Base-by-base conservation (phyloP, 2,888 invertebrate genomes). In the Tricholauxania praeusta region DNA sequence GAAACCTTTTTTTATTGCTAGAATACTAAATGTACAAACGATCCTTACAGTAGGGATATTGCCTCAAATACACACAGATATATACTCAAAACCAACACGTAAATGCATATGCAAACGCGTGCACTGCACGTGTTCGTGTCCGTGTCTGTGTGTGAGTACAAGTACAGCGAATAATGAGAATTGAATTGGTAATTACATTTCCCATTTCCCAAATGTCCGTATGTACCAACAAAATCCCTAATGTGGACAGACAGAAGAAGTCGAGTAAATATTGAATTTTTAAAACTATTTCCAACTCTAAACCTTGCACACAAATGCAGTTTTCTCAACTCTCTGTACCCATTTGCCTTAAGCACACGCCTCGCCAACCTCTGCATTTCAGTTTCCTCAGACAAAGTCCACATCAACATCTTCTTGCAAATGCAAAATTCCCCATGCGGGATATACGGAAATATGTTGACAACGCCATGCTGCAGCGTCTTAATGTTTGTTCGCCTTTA, bases 131-230 rank as follows among this genome's bases (percentile, higher is more conserved):
- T n/a, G 60, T 39, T 15, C 32, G 39, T 59, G 60, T 39, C 64
- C 48, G 49, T 49, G 49, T 12, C 28, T 60, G 49, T 49, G 64
- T 64, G 51, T 64, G n/a, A 19, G 19, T 48, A 28, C 22, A 4
- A 19, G 15, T 28, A 19, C 53, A 49, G 62, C 51, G 62, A 53
- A 53, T 72, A 72, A 67, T 67, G 72, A 72, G 60, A 59, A 66
- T 66, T 66, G 72, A 72, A 72, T 72, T 72, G 67, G 72, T 72
- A 60, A 72, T 72, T 72, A 72, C 32, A 65, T 71, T 65, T 51
- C 53, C 32, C n/a, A 17, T 55, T 22, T 60, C 55, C 68, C 59
- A 47, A 53, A 53, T 3, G 15, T 60, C 60, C 19, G 8, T 60
- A 15, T 17, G 60, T 60, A 60, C n/a, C 10, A 32, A n/a, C 12